These are phyloP conservation scores for Metallyticus violacea DNA, from an alignment of 2,888 invertebrate species.

Conservation along the genomic window DNA sequence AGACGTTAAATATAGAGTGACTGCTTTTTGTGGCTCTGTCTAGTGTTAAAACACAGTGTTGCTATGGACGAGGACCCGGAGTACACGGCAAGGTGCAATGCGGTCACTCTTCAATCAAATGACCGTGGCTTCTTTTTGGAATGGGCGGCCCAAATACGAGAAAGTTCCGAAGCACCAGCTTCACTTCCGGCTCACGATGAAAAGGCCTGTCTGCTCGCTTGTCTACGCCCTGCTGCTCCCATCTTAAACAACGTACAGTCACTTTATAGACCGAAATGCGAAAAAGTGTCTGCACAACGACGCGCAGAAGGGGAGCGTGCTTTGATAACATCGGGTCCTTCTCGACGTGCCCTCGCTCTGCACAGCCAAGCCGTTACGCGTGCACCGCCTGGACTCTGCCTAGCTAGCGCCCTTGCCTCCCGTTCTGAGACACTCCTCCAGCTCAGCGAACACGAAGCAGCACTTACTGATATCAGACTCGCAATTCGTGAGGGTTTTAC, in stretches of 20 bases:
- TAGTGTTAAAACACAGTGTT: not conserved
- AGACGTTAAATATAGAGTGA: not conserved
- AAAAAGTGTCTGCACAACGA: conserved; percentile 57
- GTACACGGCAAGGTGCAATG: conserved; percentile 67
- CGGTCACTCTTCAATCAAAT: conserved; percentile 71
- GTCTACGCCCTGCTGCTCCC: conserved; percentile 40
- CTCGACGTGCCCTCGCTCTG: conserved; percentile 56
- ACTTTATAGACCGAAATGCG: conserved; percentile 65
- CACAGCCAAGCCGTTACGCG: conserved; percentile 72
- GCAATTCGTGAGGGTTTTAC: conserved; percentile 45
- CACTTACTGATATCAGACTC: conserved; percentile 65
- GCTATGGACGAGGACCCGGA: conserved; percentile 19
- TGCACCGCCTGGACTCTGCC: conserved; percentile 63
- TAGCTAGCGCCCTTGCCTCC: conserved; percentile 64
- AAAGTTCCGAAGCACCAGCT: not conserved
- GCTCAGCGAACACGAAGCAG: conserved; percentile 55
- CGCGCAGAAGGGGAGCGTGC: conserved; percentile 61
- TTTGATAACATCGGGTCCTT: conserved; percentile 53
- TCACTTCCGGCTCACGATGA: not conserved
- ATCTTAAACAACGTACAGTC: conserved; percentile 65
- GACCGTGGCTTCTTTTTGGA: conserved; percentile 72
- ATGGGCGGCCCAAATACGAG: conserved; percentile 57
- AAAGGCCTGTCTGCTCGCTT: not conserved
- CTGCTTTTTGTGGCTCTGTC: not conserved
- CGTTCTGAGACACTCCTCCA: conserved; percentile 63